Base-by-base conservation (phyloP, 2,888 invertebrate species). In the Onchidella celtica region DNA sequence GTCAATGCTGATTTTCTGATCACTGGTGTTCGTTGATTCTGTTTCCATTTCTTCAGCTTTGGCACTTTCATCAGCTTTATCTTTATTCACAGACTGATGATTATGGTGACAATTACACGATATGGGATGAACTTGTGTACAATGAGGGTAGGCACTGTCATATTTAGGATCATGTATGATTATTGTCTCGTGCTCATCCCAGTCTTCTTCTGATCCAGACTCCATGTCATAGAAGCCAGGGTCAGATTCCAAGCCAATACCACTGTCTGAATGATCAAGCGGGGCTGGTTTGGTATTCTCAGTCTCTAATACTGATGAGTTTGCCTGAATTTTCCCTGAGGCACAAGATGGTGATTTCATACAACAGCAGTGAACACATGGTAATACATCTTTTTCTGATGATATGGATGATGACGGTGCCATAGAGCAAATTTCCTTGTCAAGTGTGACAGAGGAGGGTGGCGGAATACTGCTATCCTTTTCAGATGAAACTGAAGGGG, bases 211-310 rank as follows among this genome's bases (percentile, higher is more conserved):
- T 34, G 66, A 70, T 0, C 75, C 81, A 36, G 81, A 81, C 14
- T 81, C 81, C 70, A 76, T 79, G 55, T 84, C 83, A 66, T 78
- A 84, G 70, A 82, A 82, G 14, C 85, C 85, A 29, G 85, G 82
- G 75, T 86, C 87, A 24, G 63, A 57, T 21, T 82, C 82, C 24
- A 85, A 55, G 34, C 86, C 85, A 47, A 86, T 74, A 36, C 86
- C 84, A 84, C 86, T 84, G 76, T 86, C 86, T n/a, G 73, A 55
- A 59, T 81, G 77, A 21, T 80, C 69, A 57, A 82, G 47, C n/a
- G 66, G 38, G 24, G 63, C 38, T 63, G 57, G 66, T 4, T 29
- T 29, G n/a, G 36, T 63, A 27, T 21, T 24, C 0, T 27, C 38
- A 40, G 61, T 29, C 24, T 3, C 3, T 59, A 32, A 32, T 27